Evolutionary conservation across 2,113 vertebrate genomes (phyloP).

Genomic region (Platysteira castanea): DNA sequence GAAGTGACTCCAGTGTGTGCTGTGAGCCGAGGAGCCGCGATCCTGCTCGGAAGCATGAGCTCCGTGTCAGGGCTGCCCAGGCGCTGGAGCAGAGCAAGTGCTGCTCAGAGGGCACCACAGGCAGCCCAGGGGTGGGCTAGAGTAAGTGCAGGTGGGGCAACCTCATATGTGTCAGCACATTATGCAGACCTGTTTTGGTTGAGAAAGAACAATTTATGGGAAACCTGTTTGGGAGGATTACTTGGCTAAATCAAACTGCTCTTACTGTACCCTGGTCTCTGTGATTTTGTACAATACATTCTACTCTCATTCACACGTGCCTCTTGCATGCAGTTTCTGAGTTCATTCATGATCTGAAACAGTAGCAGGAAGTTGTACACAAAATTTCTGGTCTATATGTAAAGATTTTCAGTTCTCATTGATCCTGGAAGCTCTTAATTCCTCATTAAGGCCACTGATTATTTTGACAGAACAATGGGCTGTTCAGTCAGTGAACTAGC

Average conservation of each 20-base stretch:
- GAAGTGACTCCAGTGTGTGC: neutral
- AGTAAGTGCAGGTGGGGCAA: neutral
- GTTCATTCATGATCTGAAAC: neutral
- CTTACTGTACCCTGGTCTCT: neutral
- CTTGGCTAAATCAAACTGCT: neutral
- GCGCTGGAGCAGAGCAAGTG: neutral
- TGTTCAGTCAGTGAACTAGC: neutral
- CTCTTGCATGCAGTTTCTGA: neutral
- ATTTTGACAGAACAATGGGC: neutral
- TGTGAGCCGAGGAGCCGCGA: neutral
- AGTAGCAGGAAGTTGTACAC: neutral
- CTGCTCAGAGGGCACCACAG: neutral
- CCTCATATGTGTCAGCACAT: accelerated
- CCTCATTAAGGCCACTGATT: neutral
- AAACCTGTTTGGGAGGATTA: neutral
- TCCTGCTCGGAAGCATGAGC: neutral
- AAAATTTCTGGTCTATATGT: neutral
- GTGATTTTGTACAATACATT: neutral
- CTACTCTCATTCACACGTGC: accelerated
- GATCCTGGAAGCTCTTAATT: neutral
- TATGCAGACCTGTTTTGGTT: neutral
- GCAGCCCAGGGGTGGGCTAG: too few species aligned
- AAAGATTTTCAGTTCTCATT: neutral
- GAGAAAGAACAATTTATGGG: neutral
- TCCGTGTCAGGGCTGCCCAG: accelerated